phyloP scores from a whole-genome alignment of 2,888 invertebrate genomes.

The Steinernema hermaphroditum region DNA sequence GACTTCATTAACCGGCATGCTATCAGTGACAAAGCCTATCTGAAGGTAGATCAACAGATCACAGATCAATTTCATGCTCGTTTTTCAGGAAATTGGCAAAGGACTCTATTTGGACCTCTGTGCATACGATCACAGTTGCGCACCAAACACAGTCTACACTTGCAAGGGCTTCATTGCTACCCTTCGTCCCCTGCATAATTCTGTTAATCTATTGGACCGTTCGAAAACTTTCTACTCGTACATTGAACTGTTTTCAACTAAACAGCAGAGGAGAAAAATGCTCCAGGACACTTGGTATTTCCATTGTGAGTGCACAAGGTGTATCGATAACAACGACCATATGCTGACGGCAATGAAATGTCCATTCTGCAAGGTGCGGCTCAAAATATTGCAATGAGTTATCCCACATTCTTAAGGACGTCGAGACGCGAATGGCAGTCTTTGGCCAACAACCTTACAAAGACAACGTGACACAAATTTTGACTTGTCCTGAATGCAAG shows the following conservation, averaged over 20 bases:
- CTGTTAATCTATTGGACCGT: slow-evolving; percentile 56
- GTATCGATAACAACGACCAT: slow-evolving; percentile 59
- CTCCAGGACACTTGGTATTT: slow-evolving; percentile 66
- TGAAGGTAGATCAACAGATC: slow-evolving; percentile 50
- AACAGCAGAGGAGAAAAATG: slow-evolving; percentile 56
- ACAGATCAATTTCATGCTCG: no score
- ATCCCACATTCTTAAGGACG: slow-evolving; percentile 25
- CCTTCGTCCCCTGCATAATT: slow-evolving; percentile 53
- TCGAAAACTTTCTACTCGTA: slow-evolving; percentile 64
- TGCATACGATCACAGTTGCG: slow-evolving; percentile 65
- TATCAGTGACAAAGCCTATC: slow-evolving; percentile 61
- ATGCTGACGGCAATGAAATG: slow-evolving; percentile 59
- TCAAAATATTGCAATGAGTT: neutral
- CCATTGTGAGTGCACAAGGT: slow-evolving; percentile 63
- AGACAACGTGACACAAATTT: slow-evolving; percentile 42
- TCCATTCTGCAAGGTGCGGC: slow-evolving; percentile 50
- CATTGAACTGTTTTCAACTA: slow-evolving; percentile 58
- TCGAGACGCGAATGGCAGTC: slow-evolving; percentile 31
- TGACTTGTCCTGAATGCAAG: slow-evolving; percentile 49
- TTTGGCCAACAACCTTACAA: slow-evolving; percentile 50
- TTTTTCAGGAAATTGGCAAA: slow-evolving; percentile 64
- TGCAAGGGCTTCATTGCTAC: slow-evolving; percentile 61
- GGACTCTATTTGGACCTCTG: slow-evolving; percentile 66
- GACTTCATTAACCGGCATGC: slow-evolving; percentile 66
- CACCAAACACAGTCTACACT: slow-evolving; percentile 64